Base-by-base conservation (phyloP, 2,113 vertebrate species). In the Aphelocoma coerulescens region DNA sequence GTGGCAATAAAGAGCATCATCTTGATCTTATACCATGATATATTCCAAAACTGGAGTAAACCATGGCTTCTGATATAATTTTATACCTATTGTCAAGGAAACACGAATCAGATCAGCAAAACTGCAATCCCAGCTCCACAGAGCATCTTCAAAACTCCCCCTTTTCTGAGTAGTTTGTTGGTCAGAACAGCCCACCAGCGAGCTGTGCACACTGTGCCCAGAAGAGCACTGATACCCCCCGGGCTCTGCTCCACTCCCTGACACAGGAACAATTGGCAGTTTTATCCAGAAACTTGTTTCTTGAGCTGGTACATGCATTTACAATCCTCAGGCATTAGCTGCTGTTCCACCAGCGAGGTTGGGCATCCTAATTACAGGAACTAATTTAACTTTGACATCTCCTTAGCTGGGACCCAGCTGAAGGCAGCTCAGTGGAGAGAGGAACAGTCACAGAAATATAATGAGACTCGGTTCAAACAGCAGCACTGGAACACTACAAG, bases 381-480 rank as follows among this genome's bases (percentile, higher is more conserved):
- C 46, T 59, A 16, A 82, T 65, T 85, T 61, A 61, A 59, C 76
- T 87, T 32, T 61, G 77, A 32, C 18, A 24, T 32, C 5, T 73
- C 58, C 33, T 86, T 33, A 28, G 13, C 30, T 49, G 10, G 27
- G 33, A 17, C 44, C 30, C 51, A 59, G 55, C 49, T 5, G 17
- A 48, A 62, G 81, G 62, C 22, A 57, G 28, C 52, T 67, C 8
- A 1, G 21, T 5, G 2, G 0, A 39, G 32, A 16, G 0, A 1
- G 82, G n/a, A 72, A 32, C 57, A 63, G n/a, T 3, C 10, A 33
- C 52, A 32, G 24, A 43, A 77, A 46, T 8, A 2, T 3, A 30
- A 79, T 1, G 1, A 86, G 62, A 55, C 13, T 27, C 9, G 1
- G 22, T 35, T 80, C 72, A n/a, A 41, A 65, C 63, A 35, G 23